Evolutionary conservation across 2,113 vertebrate species (phyloP), one percentile per base, ranked within the genome.

Genomic region (Eulemur macaco): DNA sequence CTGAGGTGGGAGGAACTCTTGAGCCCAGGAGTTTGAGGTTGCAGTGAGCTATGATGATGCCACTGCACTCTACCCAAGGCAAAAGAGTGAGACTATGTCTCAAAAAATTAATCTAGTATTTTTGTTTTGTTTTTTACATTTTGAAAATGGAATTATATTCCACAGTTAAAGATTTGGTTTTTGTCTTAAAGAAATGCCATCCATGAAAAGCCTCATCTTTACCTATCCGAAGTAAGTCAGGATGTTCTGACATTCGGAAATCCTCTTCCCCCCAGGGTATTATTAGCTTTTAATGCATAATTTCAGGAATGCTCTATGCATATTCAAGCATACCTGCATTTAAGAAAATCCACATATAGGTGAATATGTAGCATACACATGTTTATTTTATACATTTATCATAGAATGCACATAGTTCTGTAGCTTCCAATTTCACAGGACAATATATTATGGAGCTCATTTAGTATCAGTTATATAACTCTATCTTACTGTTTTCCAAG

Each of bases 401-500:
- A 25, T 23, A 20, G 29, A 34, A 23, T 39, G 17, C 77, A 47
- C 39, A 34, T 3, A 78, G 50, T 21, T 56, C 52, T 58, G 25
- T 37, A 74, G 34, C 56, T 88, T 80, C 77, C 47, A 58, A 7
- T 27, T 80, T 25, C 69, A 60, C 56, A 27, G 17, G 42, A 52
- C 23, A 17, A 5, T n/a, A 74, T 52, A 29, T 56, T 39, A 39
- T 2, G 34, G 54, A 34, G 69, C 50, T 39, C 71, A 42, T n/a
- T 37, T 47, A 89, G 21, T 60, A 68, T 80, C 54, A 14, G 12
- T 96, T 96, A 74, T 21, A 13, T 94, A 97, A 90, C 17, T 29
- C 82, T 81, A 73, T 52, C 45, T 94, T 68, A 71, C 76, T 97
- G 9, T 74, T 83, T 88, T 47, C 60, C 45, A 95, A 82, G 74